Conservation (phyloP, 2,888 invertebrate genomes). For the Drosophila conformis region DNA sequence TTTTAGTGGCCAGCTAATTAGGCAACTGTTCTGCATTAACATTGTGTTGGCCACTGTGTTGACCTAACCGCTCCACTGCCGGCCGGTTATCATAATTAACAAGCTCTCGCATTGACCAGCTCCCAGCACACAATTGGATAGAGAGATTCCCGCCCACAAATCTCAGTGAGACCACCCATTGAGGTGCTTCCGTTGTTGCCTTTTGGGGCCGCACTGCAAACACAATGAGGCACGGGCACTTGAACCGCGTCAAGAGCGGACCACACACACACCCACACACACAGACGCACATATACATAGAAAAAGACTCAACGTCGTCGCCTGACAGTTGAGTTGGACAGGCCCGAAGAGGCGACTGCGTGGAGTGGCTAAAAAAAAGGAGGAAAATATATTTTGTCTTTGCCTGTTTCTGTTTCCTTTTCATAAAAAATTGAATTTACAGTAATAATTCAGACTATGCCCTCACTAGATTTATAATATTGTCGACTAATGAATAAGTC, state of each 20-base stretch:
- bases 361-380: constrained; percentile 46
- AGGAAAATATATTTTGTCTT: constrained; percentile 21
- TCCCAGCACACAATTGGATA: constrained; percentile 40
- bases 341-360: constrained; percentile 44
- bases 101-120: constrained; percentile 60
- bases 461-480: constrained; percentile 12
- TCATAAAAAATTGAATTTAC: constrained; percentile 63
- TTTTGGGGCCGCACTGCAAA: constrained; percentile 36
- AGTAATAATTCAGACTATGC: constrained; percentile 46
- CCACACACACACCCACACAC: constrained; percentile 65
- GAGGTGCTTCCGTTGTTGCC: constrained; percentile 64
- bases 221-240: constrained; percentile 41
- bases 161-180: constrained; percentile 55
- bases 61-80: constrained; percentile 26
- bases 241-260: constrained; percentile 66
- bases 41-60: constrained; percentile 48
- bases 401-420: constrained; percentile 34
- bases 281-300: constrained; percentile 8
- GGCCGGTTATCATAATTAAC: constrained; percentile 75
- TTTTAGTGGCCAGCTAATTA: constrained; percentile 72
- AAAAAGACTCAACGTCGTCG: constrained; percentile 42
- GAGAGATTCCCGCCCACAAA: constrained; percentile 29
- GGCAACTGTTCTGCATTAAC: constrained; percentile 58
- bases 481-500: neutral
- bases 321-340: constrained; percentile 58